Evolutionary conservation across 2,888 invertebrate genomes (phyloP).

Genomic region (Chromoteleia sp.): DNA sequence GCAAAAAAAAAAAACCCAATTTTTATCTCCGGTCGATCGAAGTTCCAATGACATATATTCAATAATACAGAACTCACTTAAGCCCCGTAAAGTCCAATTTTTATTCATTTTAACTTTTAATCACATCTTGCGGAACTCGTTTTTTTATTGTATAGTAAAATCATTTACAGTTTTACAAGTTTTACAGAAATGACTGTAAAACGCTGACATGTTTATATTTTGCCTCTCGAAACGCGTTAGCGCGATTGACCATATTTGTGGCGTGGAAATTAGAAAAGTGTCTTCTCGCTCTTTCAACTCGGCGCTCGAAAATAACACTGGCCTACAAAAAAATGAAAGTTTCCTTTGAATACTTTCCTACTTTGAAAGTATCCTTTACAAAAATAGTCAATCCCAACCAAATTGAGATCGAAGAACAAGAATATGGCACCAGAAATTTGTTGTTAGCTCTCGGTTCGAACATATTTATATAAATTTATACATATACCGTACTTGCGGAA

Average conservation of each 20-base stretch:
- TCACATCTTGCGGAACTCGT: slow-evolving; percentile 35
- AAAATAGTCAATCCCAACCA: no score
- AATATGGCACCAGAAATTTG: no score
- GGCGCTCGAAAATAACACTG: no score
- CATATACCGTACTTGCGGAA: no score
- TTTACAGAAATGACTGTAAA: slow-evolving; percentile 42
- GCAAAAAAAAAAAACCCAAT: slow-evolving; percentile 31
- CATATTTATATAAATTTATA: no score
- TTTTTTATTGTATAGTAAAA: slow-evolving; percentile 54
- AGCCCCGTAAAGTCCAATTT: slow-evolving; percentile 56
- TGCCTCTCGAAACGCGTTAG: slow-evolving; percentile 5
- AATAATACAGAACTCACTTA: slow-evolving; percentile 60
- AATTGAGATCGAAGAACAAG: no score
- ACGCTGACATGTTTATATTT: slow-evolving; percentile 13
- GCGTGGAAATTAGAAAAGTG: background rate
- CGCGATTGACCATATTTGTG: background rate
- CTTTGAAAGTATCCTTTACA: no score
- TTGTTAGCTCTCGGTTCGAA: no score
- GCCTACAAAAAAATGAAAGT: no score
- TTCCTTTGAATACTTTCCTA: no score
- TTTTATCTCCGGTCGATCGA: slow-evolving; percentile 33
- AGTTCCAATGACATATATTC: slow-evolving; percentile 59
- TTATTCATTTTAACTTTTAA: slow-evolving; percentile 65
- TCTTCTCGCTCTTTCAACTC: no score
- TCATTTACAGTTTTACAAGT: slow-evolving; percentile 49